Base-by-base conservation (phyloP, 2,888 invertebrate species). In the Polydesmus complanatus region DNA sequence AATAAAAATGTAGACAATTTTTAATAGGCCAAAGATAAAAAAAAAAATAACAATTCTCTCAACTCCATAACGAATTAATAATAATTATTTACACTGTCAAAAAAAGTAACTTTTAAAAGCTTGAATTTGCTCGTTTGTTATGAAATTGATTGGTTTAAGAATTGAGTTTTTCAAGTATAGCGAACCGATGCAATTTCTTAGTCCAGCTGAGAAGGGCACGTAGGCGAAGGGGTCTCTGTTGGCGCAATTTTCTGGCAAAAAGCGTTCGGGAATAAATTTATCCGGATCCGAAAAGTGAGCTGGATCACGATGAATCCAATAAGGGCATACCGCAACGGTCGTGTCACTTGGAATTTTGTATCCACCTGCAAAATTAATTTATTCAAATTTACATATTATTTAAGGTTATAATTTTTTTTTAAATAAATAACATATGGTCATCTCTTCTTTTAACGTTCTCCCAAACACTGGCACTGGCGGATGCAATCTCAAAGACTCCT, bases 101-200 rank as follows among this genome's bases (percentile, higher is more conserved):
- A n/a, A n/a, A n/a, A n/a, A n/a, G n/a, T n/a, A n/a, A n/a, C n/a
- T n/a, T n/a, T n/a, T n/a, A n/a, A n/a, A n/a, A n/a, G n/a, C n/a
- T n/a, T n/a, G n/a, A n/a, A n/a, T n/a, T n/a, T n/a, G n/a, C n/a
- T n/a, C n/a, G n/a, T 54, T 5, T 23, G 3, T 22, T 23, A 25
- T 54, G 3, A 18, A 25, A 54, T 23, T 23, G 3, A 54, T n/a
- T n/a, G n/a, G n/a, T n/a, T n/a, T n/a, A n/a, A n/a, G n/a, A n/a
- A n/a, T n/a, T n/a, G n/a, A 63, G n/a, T n/a, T n/a, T n/a, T n/a
- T n/a, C n/a, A n/a, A n/a, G n/a, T n/a, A n/a, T n/a, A n/a, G n/a
- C n/a, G n/a, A n/a, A n/a, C 63, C 63, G 21, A 63, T 61, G 27
- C 63, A 63, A 26, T 63, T 63, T 26, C 63, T 56, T 18, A 61